Conservation (phyloP, 2,797 vertebrate genomes). For the Poeciliopsis gracilis region DNA sequence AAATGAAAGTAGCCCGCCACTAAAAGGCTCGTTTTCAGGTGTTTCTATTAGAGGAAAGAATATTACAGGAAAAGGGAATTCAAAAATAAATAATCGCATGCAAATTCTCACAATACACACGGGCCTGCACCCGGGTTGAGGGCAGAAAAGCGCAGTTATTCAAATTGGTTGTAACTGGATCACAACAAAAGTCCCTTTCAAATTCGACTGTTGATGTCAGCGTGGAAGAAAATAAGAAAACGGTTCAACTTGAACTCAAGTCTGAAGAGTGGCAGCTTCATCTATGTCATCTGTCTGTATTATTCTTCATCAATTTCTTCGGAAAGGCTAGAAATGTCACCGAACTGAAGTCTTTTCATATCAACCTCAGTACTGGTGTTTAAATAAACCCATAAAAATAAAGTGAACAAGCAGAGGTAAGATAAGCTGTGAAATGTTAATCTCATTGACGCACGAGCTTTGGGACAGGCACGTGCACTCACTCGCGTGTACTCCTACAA, state of each 20-base stretch:
- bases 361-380: not conserved
- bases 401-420: not conserved
- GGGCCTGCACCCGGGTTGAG: not conserved
- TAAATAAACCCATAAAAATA: not conserved
- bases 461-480: not conserved
- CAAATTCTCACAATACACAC: not conserved
- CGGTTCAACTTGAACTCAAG: slow-evolving; percentile 1
- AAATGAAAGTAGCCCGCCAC: not conserved
- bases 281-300: too few species aligned
- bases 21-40: not conserved
- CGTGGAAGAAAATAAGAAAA: slow-evolving; percentile 11
- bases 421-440: slow-evolving; percentile 25
- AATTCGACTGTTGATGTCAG: not conserved
- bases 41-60: not conserved
- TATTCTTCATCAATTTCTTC: slow-evolving; percentile 19
- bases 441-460: slow-evolving; percentile 27
- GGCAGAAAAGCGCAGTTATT: slow-evolving; percentile 26
- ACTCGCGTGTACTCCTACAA: not conserved
- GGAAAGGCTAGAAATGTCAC: slow-evolving; percentile 27
- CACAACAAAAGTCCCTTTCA: slow-evolving; percentile 20
- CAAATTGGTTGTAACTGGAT: slow-evolving; percentile 19
- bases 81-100: not conserved
- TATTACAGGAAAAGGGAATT: not conserved
- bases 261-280: slow-evolving; percentile 2
- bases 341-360: slow-evolving; percentile 61